Base-by-base conservation (phyloP, 2,888 invertebrate species). In the Nowickia ferox region DNA sequence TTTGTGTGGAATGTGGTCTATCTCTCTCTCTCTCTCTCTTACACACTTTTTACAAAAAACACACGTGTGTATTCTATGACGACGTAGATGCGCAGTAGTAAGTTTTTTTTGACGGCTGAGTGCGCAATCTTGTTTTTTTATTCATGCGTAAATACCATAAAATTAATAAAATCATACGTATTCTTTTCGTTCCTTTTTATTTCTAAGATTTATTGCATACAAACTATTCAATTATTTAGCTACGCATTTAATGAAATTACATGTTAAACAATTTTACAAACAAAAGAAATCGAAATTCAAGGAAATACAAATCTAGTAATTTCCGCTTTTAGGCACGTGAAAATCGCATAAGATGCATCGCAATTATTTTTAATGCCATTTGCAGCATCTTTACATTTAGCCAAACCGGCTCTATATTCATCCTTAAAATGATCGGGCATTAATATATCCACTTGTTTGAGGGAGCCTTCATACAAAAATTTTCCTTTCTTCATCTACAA, bases 401-500 rank as follows among this genome's bases (percentile, higher is more conserved):
- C 30, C 44, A 92, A 63, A 9, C 92, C 92, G n/a, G 79, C 80
- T 57, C 87, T 87, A 78, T 91, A 92, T 9, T 90, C 88, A 0
- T 89, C 88, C 87, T 92, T 92, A 63, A 90, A 90, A 40, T 83
- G 65, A 30, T 93, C 93, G 30, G 93, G 93, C 88, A 93, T 74
- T 17, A 93, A 80, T 0, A 92, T 57, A 1, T 93, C 93, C 19
- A 93, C 89, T 87, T 93, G 93, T 84, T 93, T 93, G 9, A 91
- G 84, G 1, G 92, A 88, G 3, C 90, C 84, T 11, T 93, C 93
- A 72, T 90, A 85, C 5, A 90, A 89, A 57, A 93, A 90, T 87
- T 93, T 93, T 2, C 93, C 92, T 83, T 92, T 93, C 84, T 92
- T 92, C 81, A 93, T 91, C 93, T 93, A 72, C 10, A 40, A 63